Percentiles rank a stretch among this genome's conserved stretches.
Conservation (phyloP, 2,888 invertebrate species). For the Nebria salina region DNA sequence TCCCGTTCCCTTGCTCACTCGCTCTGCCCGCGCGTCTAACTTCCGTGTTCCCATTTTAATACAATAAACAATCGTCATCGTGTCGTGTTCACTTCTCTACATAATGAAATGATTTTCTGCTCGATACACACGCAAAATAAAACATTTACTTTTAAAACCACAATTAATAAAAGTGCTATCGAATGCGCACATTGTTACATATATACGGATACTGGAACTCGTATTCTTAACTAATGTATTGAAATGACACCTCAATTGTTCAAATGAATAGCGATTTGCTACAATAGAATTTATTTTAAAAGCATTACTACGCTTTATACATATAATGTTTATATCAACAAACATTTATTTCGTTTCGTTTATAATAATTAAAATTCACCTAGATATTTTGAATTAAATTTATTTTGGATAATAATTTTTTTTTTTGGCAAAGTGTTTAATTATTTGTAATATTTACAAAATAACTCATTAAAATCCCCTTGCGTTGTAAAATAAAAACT, state of each 20-base stretch:
- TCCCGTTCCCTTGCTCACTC: conserved; percentile 24
- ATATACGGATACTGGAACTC: background rate
- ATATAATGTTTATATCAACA: too few species aligned
- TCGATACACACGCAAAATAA: conserved; percentile 16
- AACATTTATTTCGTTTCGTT: too few species aligned
- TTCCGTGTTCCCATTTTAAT: conserved; percentile 11
- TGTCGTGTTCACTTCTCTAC: conserved; percentile 2
- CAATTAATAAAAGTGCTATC: background rate
- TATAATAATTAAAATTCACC: too few species aligned
- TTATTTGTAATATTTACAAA: too few species aligned
- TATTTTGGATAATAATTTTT: too few species aligned
- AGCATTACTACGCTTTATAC: too few species aligned
- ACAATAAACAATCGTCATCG: conserved; percentile 11
- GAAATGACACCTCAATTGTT: background rate
- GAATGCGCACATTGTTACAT: background rate
- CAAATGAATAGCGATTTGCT: background rate
- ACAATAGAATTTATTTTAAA: background rate
- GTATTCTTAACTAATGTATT: background rate
- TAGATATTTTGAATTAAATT: too few species aligned
- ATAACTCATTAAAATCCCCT: too few species aligned
- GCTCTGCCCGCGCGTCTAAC: background rate
- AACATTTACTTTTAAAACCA: conserved; percentile 4
- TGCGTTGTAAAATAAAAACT: too few species aligned
- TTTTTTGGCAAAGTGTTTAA: too few species aligned
- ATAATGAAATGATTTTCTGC: conserved; percentile 12